phyloP scores from a whole-genome alignment of 2,113 vertebrate genomes.

The Atractosteus spatula region DNA sequence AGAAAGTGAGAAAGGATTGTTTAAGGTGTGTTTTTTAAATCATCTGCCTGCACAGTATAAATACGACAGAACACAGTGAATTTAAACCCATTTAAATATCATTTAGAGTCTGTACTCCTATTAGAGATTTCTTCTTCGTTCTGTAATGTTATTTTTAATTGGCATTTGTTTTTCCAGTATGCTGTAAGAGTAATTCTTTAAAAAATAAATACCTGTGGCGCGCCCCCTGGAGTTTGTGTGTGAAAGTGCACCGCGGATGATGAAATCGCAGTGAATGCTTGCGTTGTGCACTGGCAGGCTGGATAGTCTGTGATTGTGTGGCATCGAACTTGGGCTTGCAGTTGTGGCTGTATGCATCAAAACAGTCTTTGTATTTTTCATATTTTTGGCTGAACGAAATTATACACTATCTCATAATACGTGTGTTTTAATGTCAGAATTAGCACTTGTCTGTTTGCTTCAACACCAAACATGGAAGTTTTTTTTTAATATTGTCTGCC shows the following conservation, averaged over 20 bases:
- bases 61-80: too few species aligned
- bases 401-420: background rate
- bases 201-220: background rate
- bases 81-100: too few species aligned
- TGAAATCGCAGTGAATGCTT: conserved; percentile 61
- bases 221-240: conserved; percentile 50
- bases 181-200: background rate
- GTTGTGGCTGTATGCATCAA: background rate
- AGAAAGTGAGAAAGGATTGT: too few species aligned
- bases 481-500: too few species aligned
- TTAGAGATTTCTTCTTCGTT: too few species aligned
- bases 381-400: background rate
- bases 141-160: too few species aligned
- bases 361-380: background rate
- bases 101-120: too few species aligned
- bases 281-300: conserved; percentile 26
- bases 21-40: too few species aligned
- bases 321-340: background rate
- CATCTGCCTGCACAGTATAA: too few species aligned
- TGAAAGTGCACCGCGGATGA: conserved; percentile 56
- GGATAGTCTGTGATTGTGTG: background rate
- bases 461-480: background rate
- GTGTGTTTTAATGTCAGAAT: background rate
- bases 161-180: background rate
- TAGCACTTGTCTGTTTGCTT: background rate